Conservation (phyloP, 35 echinoderm and acorn worm species). For the Apostichopus japonicus region DNA sequence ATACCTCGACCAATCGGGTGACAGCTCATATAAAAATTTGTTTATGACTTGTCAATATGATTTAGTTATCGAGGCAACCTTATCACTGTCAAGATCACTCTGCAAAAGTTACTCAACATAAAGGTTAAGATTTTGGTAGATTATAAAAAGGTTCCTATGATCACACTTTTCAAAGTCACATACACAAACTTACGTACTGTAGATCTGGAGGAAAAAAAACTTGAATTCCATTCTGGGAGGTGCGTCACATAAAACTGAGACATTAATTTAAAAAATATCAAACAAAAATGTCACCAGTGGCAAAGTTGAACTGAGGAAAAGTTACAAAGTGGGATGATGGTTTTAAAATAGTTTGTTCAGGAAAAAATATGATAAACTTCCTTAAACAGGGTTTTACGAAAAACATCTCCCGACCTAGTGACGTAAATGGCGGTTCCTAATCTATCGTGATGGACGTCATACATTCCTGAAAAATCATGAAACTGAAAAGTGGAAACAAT, state of each 20-base stretch:
- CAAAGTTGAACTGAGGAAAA: neutral
- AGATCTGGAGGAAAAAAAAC: neutral
- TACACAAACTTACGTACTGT: too few relatives aligned
- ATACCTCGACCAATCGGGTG: neutral
- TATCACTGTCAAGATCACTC: constrained; percentile 13
- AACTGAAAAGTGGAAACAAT: too few relatives aligned
- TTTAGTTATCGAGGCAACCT: constrained; percentile 2
- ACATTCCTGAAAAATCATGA: too few relatives aligned
- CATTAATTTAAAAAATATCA: neutral
- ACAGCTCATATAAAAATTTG: neutral
- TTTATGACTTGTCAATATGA: constrained; percentile 15
- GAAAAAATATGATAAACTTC: too few relatives aligned
- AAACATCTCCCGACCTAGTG: too few relatives aligned
- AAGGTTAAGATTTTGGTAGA: neutral
- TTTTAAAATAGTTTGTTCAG: too few relatives aligned
- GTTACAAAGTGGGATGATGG: neutral
- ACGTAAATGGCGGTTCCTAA: too few relatives aligned
- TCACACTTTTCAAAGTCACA: too few relatives aligned
- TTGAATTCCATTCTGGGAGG: neutral
- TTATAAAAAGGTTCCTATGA: too few relatives aligned
- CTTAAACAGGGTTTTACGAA: too few relatives aligned
- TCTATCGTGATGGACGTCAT: too few relatives aligned
- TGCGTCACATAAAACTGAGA: neutral
- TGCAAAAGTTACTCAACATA: constrained; percentile 17
- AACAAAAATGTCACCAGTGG: neutral